These are phyloP conservation scores for Megalops cyprinoides DNA, from an alignment of 2,797 vertebrate species.

Conservation along the genomic window DNA sequence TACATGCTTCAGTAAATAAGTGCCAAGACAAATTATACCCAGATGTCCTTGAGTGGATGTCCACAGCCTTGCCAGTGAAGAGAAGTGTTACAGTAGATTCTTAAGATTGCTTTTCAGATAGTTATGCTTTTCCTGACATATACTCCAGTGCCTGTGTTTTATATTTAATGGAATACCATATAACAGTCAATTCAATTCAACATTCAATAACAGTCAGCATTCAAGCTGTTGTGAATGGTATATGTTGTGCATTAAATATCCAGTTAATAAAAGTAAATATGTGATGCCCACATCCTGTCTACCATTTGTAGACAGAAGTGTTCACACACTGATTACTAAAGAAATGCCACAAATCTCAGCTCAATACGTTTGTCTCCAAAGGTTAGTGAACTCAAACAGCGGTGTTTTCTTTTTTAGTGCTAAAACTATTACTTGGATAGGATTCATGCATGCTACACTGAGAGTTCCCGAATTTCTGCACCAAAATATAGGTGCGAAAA, in stretches of 20 bases:
- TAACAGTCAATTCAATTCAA: too few species aligned
- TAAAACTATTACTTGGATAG: neutral
- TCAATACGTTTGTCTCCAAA: neutral
- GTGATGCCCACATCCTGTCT: neutral
- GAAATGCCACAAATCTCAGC: neutral
- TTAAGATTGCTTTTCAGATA: neutral
- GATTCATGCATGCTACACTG: too few species aligned
- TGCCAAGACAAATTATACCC: conserved; percentile 4
- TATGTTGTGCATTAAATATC: neutral
- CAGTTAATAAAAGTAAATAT: neutral
- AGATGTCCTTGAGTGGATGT: conserved; percentile 12
- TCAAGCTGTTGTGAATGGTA: neutral
- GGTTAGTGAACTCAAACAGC: neutral
- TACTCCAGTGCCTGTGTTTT: neutral
- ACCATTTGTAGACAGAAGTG: neutral
- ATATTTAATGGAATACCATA: too few species aligned
- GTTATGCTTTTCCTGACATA: neutral
- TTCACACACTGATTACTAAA: neutral
- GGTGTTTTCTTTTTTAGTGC: neutral
- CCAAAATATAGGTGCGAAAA: too few species aligned
- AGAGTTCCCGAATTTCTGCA: too few species aligned
- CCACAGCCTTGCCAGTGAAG: conserved; percentile 3
- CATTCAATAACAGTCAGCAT: neutral
- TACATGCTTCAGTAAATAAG: conserved; percentile 7
- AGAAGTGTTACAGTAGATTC: neutral